A percentile compares a stretch with the other conserved stretches of the same genome.
phyloP scores from a whole-genome alignment of 2,797 vertebrate genomes.

The Phataginus tricuspis region DNA sequence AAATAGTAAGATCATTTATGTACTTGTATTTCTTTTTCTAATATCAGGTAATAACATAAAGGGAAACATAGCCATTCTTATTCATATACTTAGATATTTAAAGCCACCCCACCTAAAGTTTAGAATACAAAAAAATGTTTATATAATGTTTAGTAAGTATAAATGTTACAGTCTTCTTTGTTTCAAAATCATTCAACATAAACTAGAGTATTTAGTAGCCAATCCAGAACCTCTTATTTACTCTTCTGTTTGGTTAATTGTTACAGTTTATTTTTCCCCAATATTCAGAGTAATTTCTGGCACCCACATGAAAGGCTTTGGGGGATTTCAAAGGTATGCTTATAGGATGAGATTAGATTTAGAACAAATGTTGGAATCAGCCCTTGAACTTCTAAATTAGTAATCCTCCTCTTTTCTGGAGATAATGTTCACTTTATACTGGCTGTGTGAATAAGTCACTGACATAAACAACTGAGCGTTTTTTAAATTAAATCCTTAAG shows the following conservation, averaged over 20 bases:
- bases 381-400: constrained; percentile 34
- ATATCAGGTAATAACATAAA: constrained; percentile 33
- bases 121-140: constrained; percentile 11
- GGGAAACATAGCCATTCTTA: neutral
- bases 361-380: constrained; percentile 42
- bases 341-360: constrained; percentile 34
- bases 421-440: constrained; percentile 39
- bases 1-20: constrained; percentile 37
- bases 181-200: constrained; percentile 22
- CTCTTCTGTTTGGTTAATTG: constrained; percentile 22
- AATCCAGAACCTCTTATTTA: neutral
- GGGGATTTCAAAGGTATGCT: constrained; percentile 33
- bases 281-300: constrained; percentile 41
- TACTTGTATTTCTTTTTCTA: constrained; percentile 27
- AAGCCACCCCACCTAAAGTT: neutral
- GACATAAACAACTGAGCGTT: neutral
- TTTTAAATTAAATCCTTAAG: constrained; percentile 28
- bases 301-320: neutral
- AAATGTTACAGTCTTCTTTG: neutral
- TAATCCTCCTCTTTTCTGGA: constrained; percentile 1
- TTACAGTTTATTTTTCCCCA: neutral
- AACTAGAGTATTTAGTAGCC: neutral
- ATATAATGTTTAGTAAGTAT: neutral
- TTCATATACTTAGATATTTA: neutral
- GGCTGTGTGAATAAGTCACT: constrained; percentile 21